Base-by-base conservation (phyloP, 1,140 invertebrate genomes). In the Listronotus oregonensis region DNA sequence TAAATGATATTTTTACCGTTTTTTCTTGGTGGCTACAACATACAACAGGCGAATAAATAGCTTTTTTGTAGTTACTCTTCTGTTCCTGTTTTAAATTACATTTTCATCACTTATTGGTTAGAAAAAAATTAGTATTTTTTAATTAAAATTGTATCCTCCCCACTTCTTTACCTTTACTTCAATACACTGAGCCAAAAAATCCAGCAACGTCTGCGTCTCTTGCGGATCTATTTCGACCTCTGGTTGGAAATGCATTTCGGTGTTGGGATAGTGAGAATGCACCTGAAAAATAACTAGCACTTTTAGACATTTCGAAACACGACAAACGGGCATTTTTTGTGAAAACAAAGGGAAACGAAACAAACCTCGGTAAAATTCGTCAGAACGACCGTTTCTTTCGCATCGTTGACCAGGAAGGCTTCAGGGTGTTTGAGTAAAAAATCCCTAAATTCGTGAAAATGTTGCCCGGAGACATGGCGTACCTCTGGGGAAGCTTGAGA, bases 401-500 rank as follows among this genome's bases (percentile, higher is more conserved):
- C 94, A 55, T 96, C 94, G n/a, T 87, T 85, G 6, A 97, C 90
- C 56, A 90, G 86, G 79, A 97, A 98, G 46, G 89, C 89, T 60
- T 96, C 91, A 0, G 92, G 86, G 79, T 94, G 92, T 74, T 90
- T 90, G 37, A 85, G 72, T 0, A 98, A 82, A 78, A 98, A 98
- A 59, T 97, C 94, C 68, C 89, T 89, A 76, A 98, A 98, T 80
- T 97, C 95, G 78, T 91, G 93, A 68, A 95, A 91, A 75, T 96
- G 93, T 77, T 97, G 93, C 21, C 90, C 91, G 37, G 95, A 97
- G 68, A 98, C 95, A 77, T 97, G 94, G 57, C 96, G 86, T 60
- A 98, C 94, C 84, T 97, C 95, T 7, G 94, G 94, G 32, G 94
- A 94, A 10, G 96, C 95, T 81, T 96, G 94, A 43, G 92, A 95